Evolutionary conservation across 2,797 vertebrate genomes (phyloP).

Genomic region (Alca torda): DNA sequence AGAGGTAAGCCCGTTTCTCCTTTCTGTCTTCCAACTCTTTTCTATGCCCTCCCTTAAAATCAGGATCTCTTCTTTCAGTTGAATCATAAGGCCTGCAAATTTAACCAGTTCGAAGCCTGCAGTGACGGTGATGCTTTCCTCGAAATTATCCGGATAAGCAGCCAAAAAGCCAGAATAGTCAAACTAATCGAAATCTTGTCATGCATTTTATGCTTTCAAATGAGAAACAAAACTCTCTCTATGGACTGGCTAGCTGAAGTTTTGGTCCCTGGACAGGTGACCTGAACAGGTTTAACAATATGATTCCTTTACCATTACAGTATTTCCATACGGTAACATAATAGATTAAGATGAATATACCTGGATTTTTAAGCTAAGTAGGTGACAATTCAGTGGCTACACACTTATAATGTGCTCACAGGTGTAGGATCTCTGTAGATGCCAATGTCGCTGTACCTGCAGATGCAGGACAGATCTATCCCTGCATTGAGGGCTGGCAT

Average conservation of each 20-base stretch:
- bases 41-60: neutral
- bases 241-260: neutral
- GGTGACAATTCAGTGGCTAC: neutral
- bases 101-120: neutral
- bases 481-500: neutral
- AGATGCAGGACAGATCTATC: neutral
- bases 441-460: neutral
- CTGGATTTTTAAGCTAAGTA: neutral
- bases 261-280: neutral
- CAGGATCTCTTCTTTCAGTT: neutral
- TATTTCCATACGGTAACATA: neutral
- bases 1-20: neutral
- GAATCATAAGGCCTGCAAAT: neutral
- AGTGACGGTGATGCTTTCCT: neutral
- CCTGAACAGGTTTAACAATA: neutral
- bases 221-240: neutral
- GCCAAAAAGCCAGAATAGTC: neutral
- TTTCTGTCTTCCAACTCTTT: neutral
- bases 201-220: neutral
- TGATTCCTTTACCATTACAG: neutral
- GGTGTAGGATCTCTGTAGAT: neutral
- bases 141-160: neutral
- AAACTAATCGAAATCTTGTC: neutral
- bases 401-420: neutral
- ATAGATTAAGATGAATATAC: neutral